Evolutionary conservation across 2,888 invertebrate species (phyloP), one percentile per base, ranked within the genome.

Genomic region (Lasioglossum zephyrum): DNA sequence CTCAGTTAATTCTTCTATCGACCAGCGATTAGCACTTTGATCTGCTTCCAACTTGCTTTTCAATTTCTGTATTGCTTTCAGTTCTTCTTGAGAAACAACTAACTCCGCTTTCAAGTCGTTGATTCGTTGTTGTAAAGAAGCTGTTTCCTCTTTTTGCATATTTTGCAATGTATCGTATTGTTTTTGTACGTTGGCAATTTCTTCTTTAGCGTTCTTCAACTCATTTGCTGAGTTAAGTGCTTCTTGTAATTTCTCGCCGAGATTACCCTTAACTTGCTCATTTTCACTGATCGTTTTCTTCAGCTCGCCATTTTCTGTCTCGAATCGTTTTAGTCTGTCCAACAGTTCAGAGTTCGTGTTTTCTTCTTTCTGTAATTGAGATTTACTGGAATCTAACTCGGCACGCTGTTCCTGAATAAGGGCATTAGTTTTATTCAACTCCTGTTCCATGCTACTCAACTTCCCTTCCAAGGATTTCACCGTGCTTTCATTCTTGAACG

Each of bases 261-360:
- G 94, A 89, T 95, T 95, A 82, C 96, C 96, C 91, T 96, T 95
- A 4, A 96, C 92, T 9, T 95, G 95, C 91, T 96, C 91, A 41
- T 78, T 88, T 41, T 89, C 92, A 36, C 88, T 73, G 0, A 89
- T 26, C 6, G 73, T 78, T 72, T 86, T 76, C 6, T 73, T 16
- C 16, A 94, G 82, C 70, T 92, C 90, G 22, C 41, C 70, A 81
- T 93, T 92, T 79, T 86, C 87, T 31, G 66, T 69, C 86, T 93
- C 88, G 4, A 88, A 78, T 1, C 84, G 78, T 22, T 63, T 63
- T 11, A 93, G 70, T 85, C 91, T 89, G 3, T 83, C 72, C 1
- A 77, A 77, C 60, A 92, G 79, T 60, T 90, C 86, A 39, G 85
- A 77, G 4, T 88, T 88, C n/a, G 88, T 81, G 85, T 90, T 89